These are phyloP conservation scores for Pogonocherus hispidulus DNA, from an alignment of 2,888 invertebrate genomes.

Conservation along the genomic window DNA sequence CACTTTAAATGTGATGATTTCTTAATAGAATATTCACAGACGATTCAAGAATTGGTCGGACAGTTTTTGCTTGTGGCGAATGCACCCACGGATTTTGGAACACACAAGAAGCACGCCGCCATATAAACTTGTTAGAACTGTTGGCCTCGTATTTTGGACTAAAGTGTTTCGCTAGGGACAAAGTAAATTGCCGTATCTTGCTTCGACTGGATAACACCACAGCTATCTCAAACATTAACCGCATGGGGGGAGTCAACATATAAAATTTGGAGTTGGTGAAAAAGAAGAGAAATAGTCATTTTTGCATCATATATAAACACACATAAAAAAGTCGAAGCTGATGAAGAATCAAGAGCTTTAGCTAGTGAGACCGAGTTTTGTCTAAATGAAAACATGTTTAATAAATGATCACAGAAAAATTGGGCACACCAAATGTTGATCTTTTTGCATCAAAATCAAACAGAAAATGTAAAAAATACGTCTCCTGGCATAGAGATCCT, in stretches of 20 bases:
- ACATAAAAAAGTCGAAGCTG: conserved; percentile 34
- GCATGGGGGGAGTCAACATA: conserved; percentile 48
- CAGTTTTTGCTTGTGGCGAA: conserved; percentile 29
- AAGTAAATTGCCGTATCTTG: conserved; percentile 35
- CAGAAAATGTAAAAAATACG: conserved; percentile 48
- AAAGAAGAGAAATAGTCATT: conserved; percentile 22
- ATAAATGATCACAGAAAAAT: conserved; percentile 18
- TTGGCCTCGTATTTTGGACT: conserved; percentile 42
- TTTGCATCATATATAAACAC: conserved; percentile 39
- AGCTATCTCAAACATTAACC: conserved; percentile 40
- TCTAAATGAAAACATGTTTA: conserved; percentile 15
- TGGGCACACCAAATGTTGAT: conserved; percentile 46
- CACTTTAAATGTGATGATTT: background rate
- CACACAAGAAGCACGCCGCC: conserved; percentile 22
- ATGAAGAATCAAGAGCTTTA: conserved; percentile 4
- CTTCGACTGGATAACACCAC: conserved; percentile 45
- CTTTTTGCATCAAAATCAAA: conserved; percentile 51
- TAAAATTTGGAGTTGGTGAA: conserved; percentile 50
- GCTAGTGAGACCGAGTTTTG: conserved; percentile 7
- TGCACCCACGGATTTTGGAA: conserved; percentile 43
- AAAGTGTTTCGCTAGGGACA: conserved; percentile 45
- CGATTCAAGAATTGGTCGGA: conserved; percentile 48
- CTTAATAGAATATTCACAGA: conserved; percentile 44
- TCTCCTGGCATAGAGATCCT: conserved; percentile 51
- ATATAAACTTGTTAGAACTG: conserved; percentile 49